These are phyloP conservation scores for Calameuta pallipes DNA, from an alignment of 2,888 invertebrate genomes.

Conservation along the genomic window DNA sequence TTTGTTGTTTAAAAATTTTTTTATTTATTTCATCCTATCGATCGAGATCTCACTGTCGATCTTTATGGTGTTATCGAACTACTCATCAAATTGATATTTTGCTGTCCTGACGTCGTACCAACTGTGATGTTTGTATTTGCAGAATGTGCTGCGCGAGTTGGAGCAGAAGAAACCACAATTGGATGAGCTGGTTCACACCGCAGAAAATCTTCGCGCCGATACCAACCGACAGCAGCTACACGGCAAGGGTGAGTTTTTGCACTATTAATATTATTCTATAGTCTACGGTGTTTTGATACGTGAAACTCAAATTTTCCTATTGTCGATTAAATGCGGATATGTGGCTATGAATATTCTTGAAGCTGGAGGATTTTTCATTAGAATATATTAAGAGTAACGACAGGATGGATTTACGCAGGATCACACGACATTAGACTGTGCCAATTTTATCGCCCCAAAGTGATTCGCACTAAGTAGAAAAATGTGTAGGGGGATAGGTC, in stretches of 20 bases:
- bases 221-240: slow-evolving; percentile 84
- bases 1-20: not conserved
- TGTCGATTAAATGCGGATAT: not conserved
- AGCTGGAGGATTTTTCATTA: not conserved
- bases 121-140: slow-evolving; percentile 41
- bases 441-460: not conserved
- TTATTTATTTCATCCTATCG: not conserved
- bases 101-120: not conserved
- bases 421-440: not conserved
- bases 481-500: not conserved
- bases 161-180: slow-evolving; percentile 89
- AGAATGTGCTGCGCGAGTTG: slow-evolving; percentile 85
- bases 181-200: slow-evolving; percentile 85
- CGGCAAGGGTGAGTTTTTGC: slow-evolving; percentile 77
- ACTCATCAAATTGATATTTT: not conserved
- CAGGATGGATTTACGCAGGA: not conserved
- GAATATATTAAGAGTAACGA: not conserved
- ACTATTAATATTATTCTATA: not conserved
- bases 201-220: slow-evolving; percentile 84
- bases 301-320: not conserved
- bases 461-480: not conserved
- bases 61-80: not conserved
- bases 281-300: not conserved
- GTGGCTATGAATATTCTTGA: not conserved
- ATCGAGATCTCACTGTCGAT: not conserved